Evolutionary conservation across 1,140 invertebrate species (phyloP).

Genomic region (Drosophila mayri): DNA sequence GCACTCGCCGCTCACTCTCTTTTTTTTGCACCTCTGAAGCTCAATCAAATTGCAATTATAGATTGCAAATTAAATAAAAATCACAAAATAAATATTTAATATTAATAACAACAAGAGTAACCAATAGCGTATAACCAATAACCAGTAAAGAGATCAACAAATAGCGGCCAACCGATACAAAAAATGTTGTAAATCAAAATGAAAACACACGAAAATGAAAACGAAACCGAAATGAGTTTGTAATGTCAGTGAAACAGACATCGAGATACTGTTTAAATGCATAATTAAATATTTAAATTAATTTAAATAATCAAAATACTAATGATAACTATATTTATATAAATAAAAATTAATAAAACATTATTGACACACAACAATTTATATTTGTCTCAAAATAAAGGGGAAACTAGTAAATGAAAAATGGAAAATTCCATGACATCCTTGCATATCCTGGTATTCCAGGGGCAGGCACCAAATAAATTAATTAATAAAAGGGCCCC

Average conservation of each 20-base stretch:
- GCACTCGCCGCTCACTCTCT: background rate
- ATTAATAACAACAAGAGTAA: conserved; percentile 65
- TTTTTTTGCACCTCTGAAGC: background rate
- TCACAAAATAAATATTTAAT: conserved; percentile 82
- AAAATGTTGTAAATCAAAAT: conserved; percentile 35
- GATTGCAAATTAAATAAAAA: conserved; percentile 82
- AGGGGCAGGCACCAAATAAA: conserved; percentile 62
- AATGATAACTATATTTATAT: background rate
- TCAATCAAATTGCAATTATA: conserved; percentile 78
- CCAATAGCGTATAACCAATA: conserved; percentile 2
- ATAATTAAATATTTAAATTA: background rate
- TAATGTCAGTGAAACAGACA: background rate
- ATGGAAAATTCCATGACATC: conserved; percentile 17
- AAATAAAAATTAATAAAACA: background rate
- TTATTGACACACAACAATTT: background rate
- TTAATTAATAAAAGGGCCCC: conserved; percentile 80
- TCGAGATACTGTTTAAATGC: background rate
- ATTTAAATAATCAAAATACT: background rate
- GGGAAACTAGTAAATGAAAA: background rate
- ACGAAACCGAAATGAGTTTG: background rate
- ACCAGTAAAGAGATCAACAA: conserved; percentile 33
- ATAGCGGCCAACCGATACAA: conserved; percentile 34
- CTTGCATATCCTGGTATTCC: background rate
- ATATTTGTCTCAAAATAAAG: conserved; percentile 28
- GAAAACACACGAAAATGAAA: conserved; percentile 16